Evolutionary conservation across 2,113 vertebrate genomes (phyloP).

Genomic region (Myotis lucifugus): DNA sequence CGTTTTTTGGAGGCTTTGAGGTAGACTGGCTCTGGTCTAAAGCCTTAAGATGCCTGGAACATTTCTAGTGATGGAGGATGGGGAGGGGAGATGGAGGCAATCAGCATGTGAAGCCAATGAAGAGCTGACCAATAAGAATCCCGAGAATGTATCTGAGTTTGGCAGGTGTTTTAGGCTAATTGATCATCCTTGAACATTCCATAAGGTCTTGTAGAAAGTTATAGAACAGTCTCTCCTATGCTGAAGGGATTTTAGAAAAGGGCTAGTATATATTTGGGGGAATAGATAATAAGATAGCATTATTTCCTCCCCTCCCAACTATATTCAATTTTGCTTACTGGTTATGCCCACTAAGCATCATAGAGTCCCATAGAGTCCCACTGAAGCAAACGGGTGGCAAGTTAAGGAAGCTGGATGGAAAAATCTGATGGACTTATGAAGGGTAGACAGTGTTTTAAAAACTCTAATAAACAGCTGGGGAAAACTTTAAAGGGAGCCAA

Average conservation of each 20-base stretch:
- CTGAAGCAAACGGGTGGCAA: not conserved
- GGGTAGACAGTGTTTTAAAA: not conserved
- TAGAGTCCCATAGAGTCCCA: not conserved
- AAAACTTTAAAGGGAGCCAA: not conserved
- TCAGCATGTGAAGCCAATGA: not conserved
- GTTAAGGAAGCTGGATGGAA: not conserved
- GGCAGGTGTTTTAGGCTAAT: not conserved
- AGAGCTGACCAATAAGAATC: not conserved
- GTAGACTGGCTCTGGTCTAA: not conserved
- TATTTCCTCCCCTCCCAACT: not conserved
- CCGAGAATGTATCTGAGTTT: not conserved
- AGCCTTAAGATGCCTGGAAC: not conserved
- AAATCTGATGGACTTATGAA: not conserved
- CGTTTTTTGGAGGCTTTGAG: not conserved
- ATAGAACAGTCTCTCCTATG: not conserved
- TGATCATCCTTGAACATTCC: not conserved
- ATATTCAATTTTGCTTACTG: not conserved
- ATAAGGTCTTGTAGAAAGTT: not conserved
- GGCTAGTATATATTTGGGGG: not conserved
- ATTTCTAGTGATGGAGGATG: not conserved
- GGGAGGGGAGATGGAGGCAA: not conserved
- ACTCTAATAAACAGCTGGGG: not conserved
- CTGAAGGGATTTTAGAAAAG: not conserved
- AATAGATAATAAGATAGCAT: not conserved
- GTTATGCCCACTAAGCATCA: not conserved